phyloP scores from a whole-genome alignment of 2,888 invertebrate genomes.

The Sesamia inferens region DNA sequence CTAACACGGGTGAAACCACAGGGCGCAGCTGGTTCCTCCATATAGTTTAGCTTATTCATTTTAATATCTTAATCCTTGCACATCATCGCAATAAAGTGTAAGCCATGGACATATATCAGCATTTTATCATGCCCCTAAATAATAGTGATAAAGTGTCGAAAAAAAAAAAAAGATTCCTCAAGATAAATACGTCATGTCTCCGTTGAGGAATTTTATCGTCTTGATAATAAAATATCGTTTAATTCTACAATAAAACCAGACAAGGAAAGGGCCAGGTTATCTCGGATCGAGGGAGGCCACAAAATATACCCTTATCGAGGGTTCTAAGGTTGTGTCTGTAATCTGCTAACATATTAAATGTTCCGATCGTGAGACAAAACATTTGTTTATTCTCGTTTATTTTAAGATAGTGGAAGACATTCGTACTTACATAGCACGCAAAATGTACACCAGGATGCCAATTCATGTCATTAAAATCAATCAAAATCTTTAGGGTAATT shows the following conservation, averaged over 20 bases:
- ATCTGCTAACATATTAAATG: slow-evolving; percentile 61
- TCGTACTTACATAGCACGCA: no score
- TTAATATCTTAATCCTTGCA: slow-evolving; percentile 63
- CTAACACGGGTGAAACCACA: no score
- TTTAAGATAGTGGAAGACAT: neutral
- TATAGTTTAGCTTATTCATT: slow-evolving; percentile 48
- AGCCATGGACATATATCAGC: slow-evolving; percentile 66
- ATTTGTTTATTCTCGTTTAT: slow-evolving; percentile 47
- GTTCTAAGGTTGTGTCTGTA: slow-evolving; percentile 56
- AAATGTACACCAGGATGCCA: no score
- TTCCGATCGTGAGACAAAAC: slow-evolving; percentile 39
- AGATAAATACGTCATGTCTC: slow-evolving; percentile 78
- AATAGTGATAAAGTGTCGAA: slow-evolving; percentile 83
- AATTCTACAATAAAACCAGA: slow-evolving; percentile 80
- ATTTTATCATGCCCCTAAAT: slow-evolving; percentile 85
- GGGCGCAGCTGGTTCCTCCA: slow-evolving; percentile 13
- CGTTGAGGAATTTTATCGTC: slow-evolving; percentile 79
- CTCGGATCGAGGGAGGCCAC: slow-evolving; percentile 73
- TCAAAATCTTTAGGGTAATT: no score
- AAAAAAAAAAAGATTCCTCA: slow-evolving; percentile 80
- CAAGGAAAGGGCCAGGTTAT: slow-evolving; percentile 72
- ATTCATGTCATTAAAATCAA: no score
- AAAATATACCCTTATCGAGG: slow-evolving; percentile 69
- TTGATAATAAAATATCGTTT: slow-evolving; percentile 86
- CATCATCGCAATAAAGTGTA: slow-evolving; percentile 59